Evolutionary conservation across 2,888 invertebrate genomes (phyloP), one percentile per base, ranked within the genome.

Genomic region (Sarcophaga carnaria): DNA sequence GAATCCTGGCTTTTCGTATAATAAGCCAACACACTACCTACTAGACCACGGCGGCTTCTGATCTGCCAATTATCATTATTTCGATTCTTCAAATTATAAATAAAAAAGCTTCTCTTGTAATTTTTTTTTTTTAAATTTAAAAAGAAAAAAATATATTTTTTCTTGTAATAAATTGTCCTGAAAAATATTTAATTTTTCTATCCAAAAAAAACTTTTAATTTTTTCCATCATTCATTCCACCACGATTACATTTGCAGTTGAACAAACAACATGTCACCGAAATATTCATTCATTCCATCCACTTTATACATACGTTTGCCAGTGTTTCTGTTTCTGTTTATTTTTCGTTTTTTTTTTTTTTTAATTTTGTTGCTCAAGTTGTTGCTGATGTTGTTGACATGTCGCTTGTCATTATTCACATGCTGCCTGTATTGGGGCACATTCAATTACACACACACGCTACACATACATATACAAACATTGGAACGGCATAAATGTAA

Each of bases 321-420:
- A 37, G 37, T 10, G 37, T 37, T 37, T 37, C 6, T 37, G 37
- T 37, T 37, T 49, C 11, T 54, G 54, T 54, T 54, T 17, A 5
- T 54, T 54, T 54, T 54, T 54, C 17, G 0, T 14, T 54, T 54
- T 54, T 54, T 5, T 54, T 54, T 0, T 49, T 49, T 49, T 49
- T 11, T 3, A 37, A 80, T 64, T 80, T 80, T 67, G 80, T 74
- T 62, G 37, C 54, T 37, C 37, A 47, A 59, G 59, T 67, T 80
- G 59, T 47, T 74, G 70, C 25, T 64, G 76, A 77, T 54, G 64
- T 63, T 76, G 64, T 70, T 77, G 82, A 77, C 82, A 82, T 69
- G 82, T 59, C 76, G 60, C 45, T 83, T 64, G 64, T 82, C 64
- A 82, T 54, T 75, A 62, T 69, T 45, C 49, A 54, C 6, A 80